Evolutionary conservation across 1,140 invertebrate genomes (phyloP), one percentile per base, ranked within the genome.

Genomic region (Colletes gigas): DNA sequence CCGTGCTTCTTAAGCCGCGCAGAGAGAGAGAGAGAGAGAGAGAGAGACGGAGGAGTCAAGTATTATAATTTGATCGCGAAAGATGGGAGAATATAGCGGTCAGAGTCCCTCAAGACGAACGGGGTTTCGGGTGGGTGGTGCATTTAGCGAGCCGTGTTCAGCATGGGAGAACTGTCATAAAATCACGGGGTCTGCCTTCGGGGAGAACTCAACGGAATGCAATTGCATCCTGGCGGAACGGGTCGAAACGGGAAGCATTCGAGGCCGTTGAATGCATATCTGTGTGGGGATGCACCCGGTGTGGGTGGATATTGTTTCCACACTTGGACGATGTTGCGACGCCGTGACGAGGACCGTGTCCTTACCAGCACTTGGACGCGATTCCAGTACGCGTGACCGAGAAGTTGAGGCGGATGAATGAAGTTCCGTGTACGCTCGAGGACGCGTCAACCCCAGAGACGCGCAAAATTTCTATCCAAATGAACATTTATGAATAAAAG

Each of bases 301-400:
- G 62, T 67, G n/a, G 62, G 47, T 55, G 59, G 59, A 66, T 75
- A 75, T 67, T 75, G 73, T 75, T 75, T 66, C 73, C 39, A 66
- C 60, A 44, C 60, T 52, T 54, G 60, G 73, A 50, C 57, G 14
- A 50, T 50, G 44, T 47, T 47, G 57, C 12, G 14, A 6, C 19
- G 12, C 21, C 17, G 50, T 15, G 52, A 65, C 73, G 30, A 54
- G 50, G 30, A 19, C 7, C 17, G 21, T 65, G 63, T 75, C 62
- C 41, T 67, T 17, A 14, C 17, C 17, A 21, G 9, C 9, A 9
- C 44, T 47, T 47, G 44, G 44, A 30, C 30, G 30, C 30, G 30
- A 30, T 30, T 30, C 14, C 9, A 5, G 55, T 14, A 14, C 59
- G 21, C 12, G 41, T n/a, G 6, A 66, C 39, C 52, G 17, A 12